Percentiles rank a stretch among this genome's conserved stretches.
These are phyloP conservation scores for Merops nubicus DNA, from an alignment of 2,113 vertebrate species.

Conservation along the genomic window DNA sequence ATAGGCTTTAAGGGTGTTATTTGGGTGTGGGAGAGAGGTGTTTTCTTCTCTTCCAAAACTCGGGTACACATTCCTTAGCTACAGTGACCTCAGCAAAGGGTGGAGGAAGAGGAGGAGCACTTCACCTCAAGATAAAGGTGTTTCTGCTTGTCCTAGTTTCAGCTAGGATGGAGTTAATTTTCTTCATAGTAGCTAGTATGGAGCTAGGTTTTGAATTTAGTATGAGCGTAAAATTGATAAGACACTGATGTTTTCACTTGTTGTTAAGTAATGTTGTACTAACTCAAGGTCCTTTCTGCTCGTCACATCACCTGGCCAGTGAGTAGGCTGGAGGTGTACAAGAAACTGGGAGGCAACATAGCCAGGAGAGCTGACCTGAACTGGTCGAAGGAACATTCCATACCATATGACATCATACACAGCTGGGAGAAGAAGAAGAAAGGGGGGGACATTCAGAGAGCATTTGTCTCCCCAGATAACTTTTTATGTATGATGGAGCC, in stretches of 20 bases:
- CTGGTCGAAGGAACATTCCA: neutral
- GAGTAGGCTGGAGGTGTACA: neutral
- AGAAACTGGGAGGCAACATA: neutral
- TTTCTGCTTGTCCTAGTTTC: neutral
- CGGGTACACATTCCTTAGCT: neutral
- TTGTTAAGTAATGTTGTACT: neutral
- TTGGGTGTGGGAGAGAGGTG: neutral
- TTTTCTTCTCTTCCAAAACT: constrained; percentile 4
- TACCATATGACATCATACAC: too few relatives aligned
- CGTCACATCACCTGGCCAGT: neutral
- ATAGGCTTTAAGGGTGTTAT: neutral
- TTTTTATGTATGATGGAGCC: accelerated
- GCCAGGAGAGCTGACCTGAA: neutral
- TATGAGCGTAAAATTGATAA: neutral
- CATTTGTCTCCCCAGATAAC: neutral
- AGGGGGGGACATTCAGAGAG: neutral
- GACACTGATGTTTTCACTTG: neutral
- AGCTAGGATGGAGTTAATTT: neutral
- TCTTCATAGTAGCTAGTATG: neutral
- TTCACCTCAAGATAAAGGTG: neutral
- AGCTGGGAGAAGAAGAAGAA: neutral
- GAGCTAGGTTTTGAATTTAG: neutral
- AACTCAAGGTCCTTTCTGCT: too few relatives aligned
- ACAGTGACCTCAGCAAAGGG: neutral
- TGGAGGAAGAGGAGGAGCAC: neutral